Percentiles rank a stretch among this genome's conserved stretches.
Evolutionary conservation across 2,888 invertebrate genomes (phyloP).

Genomic region (Dynastes hyllus): DNA sequence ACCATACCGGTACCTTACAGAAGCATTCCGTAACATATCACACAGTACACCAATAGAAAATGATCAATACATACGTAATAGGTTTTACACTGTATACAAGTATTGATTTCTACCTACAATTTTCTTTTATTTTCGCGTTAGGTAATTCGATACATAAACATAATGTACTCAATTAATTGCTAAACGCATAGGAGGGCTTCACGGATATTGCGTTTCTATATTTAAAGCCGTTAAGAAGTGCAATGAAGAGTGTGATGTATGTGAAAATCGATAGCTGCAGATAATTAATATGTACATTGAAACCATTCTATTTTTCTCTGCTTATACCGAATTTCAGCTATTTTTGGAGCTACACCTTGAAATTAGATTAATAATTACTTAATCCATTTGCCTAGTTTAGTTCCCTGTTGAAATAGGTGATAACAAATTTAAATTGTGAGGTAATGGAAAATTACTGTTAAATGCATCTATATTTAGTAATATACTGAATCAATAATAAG

Average conservation of each 20-base stretch:
- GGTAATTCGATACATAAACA: neutral
- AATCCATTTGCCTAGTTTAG: too few relatives aligned
- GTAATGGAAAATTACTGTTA: too few relatives aligned
- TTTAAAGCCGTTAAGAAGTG: slow-evolving; percentile 20
- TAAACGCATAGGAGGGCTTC: neutral
- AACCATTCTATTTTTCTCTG: neutral
- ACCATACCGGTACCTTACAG: too few relatives aligned
- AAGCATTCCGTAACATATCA: too few relatives aligned
- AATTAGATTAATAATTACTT: too few relatives aligned
- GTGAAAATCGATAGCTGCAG: neutral
- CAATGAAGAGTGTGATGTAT: slow-evolving; percentile 22
- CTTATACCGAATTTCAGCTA: neutral
- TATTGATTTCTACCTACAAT: neutral
- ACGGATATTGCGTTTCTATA: slow-evolving; percentile 19
- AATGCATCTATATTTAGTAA: neutral
- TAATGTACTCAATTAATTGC: slow-evolving; percentile 1
- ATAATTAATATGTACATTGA: slow-evolving; percentile 10
- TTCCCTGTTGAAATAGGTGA: too few relatives aligned
- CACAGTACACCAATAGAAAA: too few relatives aligned
- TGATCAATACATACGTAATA: too few relatives aligned
- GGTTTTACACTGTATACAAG: neutral
- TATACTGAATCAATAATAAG: neutral
- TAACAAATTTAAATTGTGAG: too few relatives aligned
- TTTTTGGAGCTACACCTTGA: neutral
- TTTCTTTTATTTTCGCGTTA: neutral